A percentile compares a stretch with the other conserved stretches of the same genome.
phyloP scores from a whole-genome alignment of 2,113 vertebrate genomes.

The Tricholaema leucomelas region DNA sequence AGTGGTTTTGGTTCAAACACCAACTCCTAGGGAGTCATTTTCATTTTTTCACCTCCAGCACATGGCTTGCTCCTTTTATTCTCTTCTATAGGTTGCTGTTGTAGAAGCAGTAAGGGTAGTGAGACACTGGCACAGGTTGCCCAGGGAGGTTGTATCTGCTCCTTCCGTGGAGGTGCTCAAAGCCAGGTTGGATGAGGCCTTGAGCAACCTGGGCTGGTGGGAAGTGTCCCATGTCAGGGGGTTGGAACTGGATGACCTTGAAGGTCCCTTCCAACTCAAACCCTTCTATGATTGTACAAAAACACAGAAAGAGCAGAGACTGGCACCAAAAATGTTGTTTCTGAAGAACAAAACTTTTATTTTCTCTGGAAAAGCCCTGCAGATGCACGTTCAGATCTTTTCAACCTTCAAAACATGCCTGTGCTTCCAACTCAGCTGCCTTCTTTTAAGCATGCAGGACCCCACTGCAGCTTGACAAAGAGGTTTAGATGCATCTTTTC shows the following conservation, averaged over 20 bases:
- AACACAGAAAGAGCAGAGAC: background rate
- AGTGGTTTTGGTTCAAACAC: background rate
- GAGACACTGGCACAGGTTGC: no score
- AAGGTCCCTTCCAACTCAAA: no score
- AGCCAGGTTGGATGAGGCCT: no score
- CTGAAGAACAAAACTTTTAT: conserved; percentile 67
- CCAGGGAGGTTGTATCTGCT: no score
- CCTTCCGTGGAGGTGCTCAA: no score
- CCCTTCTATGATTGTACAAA: background rate
- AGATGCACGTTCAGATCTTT: conserved; percentile 56
- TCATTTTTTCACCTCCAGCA: background rate
- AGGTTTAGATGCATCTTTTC: background rate
- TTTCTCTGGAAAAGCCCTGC: conserved; percentile 46
- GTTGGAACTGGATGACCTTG: no score
- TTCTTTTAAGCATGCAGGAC: conserved; percentile 38
- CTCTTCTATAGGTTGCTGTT: background rate
- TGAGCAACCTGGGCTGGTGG: no score
- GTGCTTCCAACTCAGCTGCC: conserved; percentile 23
- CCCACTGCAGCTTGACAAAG: background rate
- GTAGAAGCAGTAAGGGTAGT: background rate
- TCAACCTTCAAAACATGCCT: conserved; percentile 60
- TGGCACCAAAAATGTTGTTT: background rate
- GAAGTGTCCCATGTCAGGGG: no score
- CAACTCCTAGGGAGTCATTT: background rate
- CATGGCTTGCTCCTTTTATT: background rate